Evolutionary conservation across 2,888 invertebrate genomes (phyloP), one percentile per base, ranked within the genome.

Genomic region (Crepidodera aurea): DNA sequence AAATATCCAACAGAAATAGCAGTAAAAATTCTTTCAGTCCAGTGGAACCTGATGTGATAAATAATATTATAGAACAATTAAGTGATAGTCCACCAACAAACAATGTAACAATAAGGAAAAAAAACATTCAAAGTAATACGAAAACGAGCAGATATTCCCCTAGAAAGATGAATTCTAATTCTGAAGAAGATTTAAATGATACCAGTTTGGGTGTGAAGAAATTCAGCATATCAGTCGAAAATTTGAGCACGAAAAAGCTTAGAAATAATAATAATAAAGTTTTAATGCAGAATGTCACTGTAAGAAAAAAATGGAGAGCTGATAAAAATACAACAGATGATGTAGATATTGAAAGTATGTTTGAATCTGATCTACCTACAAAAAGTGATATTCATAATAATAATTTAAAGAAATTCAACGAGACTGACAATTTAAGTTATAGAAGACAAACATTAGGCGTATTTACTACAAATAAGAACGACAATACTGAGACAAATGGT

Each of bases 11-110:
- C 18, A 27, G 15, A 34, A 50, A 50, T 8, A 27, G 18, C 1
- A 50, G 51, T 34, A 37, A 57, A 27, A 53, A 29, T 1, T 64
- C 60, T 7, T 62, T 60, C 48, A 67, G 60, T 37, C 56, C 64
- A 8, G 10, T 64, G 10, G 39, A 51, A 15, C 12, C 58, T 12
- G 55, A 46, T 60, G 16, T 58, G 7, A 44, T 62, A 16, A 48
- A 57, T 7, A 42, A 40, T 22, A 29, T 62, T 18, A 25, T 67
- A 18, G 18, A 60, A 6, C 13, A 34, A 1, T 42, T 66, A 13
- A 40, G 59, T 34, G 32, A 51, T 1, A 61, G 16, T 51, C 18
- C 46, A 3, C 5, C 29, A 16, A 32, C 18, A 27, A 51, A 57
- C 32, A 55, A 54, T 22, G 22, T 57, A 6, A 61, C 46, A 22